Base-by-base conservation (phyloP, 64 coral and sea anemone genomes). In the Montipora foliosa region DNA sequence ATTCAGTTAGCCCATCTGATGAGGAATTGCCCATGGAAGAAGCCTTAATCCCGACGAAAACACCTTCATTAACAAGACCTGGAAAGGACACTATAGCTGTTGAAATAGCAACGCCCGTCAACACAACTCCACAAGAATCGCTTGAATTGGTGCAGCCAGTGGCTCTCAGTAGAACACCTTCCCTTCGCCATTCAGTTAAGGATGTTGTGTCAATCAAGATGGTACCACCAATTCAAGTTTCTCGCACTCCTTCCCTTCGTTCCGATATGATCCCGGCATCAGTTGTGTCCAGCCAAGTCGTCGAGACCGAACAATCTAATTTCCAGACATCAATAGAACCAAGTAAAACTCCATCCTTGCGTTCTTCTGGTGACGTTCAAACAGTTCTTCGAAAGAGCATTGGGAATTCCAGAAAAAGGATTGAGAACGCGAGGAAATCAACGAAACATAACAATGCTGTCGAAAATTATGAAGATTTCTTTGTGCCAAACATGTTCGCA, bases 331-430 rank as follows among this genome's bases (percentile, higher is more conserved):
- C 91, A 21, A 55, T 79, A 66, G 83, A 69, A 67, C 44, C 83
- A 52, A 55, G 2, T 10, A 87, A 87, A 50, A 93, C 91, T 45
- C 91, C 91, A 79, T 93, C 91, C 45, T 50, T 93, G 55, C 79
- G 82, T 19, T 78, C 74, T 6, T 11, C 82, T 7, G 49, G 8
- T 48, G 15, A 59, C 57, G 58, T 58, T 11, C 25, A 67, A 77
- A 21, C 49, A 44, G 87, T 78, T 60, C 53, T 16, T 74, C 11
- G 44, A 53, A 57, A 68, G 49, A 73, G 51, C 22, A 51, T 13
- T 82, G 48, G 16, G 74, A 82, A 37, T 47, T 53, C 49, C 20
- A 70, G 44, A 8, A 69, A 25, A 51, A 83, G 91, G 7, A 20
- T 93, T 9, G 52, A 68, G n/a, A 53, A 29, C 48, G n/a, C 87